phyloP scores from a whole-genome alignment of 2,113 vertebrate genomes.

The Grantiella picta region DNA sequence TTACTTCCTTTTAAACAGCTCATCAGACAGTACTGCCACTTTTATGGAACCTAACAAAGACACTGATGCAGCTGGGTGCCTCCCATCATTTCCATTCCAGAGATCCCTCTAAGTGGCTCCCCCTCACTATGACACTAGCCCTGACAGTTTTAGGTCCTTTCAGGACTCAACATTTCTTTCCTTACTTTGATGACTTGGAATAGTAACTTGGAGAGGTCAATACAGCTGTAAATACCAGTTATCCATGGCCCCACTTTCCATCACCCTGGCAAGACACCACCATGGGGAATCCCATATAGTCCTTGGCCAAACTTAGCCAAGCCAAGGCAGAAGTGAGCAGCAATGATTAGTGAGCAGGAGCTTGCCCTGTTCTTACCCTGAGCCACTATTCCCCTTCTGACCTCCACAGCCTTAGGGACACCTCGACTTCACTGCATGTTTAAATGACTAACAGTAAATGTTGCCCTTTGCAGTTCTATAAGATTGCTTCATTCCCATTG shows the following conservation, averaged over 20 bases:
- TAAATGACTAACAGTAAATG: neutral
- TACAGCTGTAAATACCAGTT: neutral
- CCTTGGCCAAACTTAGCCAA: neutral
- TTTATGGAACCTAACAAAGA: neutral
- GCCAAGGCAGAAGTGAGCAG: neutral
- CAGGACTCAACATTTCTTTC: neutral
- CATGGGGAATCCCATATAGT: accelerated
- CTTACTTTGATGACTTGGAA: neutral
- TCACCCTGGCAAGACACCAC: neutral
- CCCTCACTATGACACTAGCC: neutral
- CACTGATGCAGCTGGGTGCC: neutral
- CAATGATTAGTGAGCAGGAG: neutral
- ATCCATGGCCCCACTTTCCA: too few relatives aligned
- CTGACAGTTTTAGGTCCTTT: neutral
- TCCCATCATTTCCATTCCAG: neutral
- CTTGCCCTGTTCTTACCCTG: neutral
- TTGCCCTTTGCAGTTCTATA: neutral
- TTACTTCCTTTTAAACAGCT: neutral
- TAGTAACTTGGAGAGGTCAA: neutral
- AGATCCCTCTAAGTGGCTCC: neutral
- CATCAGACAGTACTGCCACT: neutral
- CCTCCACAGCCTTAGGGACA: neutral
- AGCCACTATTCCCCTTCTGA: neutral
- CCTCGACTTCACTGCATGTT: accelerated
- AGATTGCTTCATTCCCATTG: neutral